phyloP scores from a whole-genome alignment of 1,140 invertebrate species.

The Plutomurus gul region DNA sequence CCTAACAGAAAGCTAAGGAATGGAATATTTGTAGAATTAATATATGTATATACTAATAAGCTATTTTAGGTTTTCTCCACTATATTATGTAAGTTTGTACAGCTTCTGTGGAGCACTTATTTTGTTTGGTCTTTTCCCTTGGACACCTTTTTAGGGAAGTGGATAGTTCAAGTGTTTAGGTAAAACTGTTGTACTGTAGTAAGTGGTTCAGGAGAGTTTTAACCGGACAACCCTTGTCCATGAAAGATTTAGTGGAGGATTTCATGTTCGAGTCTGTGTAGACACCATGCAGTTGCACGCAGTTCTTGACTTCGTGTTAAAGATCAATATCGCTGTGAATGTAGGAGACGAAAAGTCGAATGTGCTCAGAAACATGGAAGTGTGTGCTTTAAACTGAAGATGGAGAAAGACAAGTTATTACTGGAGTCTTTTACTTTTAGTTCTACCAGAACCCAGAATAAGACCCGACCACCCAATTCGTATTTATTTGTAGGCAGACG shows the following conservation, averaged over 20 bases:
- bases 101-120: neutral
- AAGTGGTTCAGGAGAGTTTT: too few species aligned
- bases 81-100: neutral
- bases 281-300: neutral
- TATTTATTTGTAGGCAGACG: neutral
- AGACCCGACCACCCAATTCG: neutral
- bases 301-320: neutral
- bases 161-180: too few species aligned
- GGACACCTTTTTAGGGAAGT: slow-evolving; percentile 1
- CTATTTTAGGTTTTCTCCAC: neutral
- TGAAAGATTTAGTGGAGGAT: neutral
- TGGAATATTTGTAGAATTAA: too few species aligned
- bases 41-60: too few species aligned
- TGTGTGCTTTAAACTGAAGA: neutral
- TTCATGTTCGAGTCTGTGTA: neutral
- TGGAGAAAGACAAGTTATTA: neutral
- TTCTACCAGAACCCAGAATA: neutral
- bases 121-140: neutral
- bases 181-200: too few species aligned
- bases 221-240: neutral
- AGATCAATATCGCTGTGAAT: neutral
- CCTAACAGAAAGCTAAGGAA: too few species aligned
- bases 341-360: neutral
- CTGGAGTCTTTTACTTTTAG: slow-evolving; percentile 3
- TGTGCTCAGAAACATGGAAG: neutral